Base-by-base conservation (phyloP, 2,888 invertebrate genomes). In the Agriopis leucophaearia region DNA sequence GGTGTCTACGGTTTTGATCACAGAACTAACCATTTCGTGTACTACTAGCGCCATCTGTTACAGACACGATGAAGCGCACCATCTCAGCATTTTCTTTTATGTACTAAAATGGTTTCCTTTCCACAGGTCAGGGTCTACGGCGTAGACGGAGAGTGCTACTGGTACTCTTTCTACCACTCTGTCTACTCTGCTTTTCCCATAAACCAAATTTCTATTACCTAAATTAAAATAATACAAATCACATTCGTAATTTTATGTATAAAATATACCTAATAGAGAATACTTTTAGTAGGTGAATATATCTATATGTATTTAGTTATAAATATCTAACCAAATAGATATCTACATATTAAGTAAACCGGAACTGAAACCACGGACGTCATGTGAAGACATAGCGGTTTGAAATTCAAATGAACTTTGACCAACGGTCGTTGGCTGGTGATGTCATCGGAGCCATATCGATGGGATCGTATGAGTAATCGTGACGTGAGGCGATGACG, bases 1-100 rank as follows among this genome's bases (percentile, higher is more conserved):
- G 64, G 64, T 55, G 60, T 52, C 18, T 35, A 59, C 38, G 38
- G 59, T 54, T 71, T 73, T 72, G 73, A 72, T 73, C 73, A 72
- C 27, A 27, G 12, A 61, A 54, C 47, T 15, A 40, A 40, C n/a
- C 27, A 13, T 15, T 64, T 70, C 57, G 15, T 69, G n/a, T 35
- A 80, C 83, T 40, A 64, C 77, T 86, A 80, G 62, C 87, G 86
- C 86, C 88, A 87, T 86, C 87, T 87, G 60, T 80, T 72, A 56
- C 13, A 44, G 8, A 38, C 44, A 18, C 42, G 42, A 27, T 44
- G 9, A 40, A 63, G 27, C 40, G 45, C 8, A 6, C 7, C 40
- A 70, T 36, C 55, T 50, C 18, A 58, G 66, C 16, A 48, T 47
- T 57, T 35, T 42, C 38, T 38, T 52, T 55, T 7, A 2, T 8